A percentile compares a stretch with the other conserved stretches of the same genome.
Conservation (phyloP, 2,888 invertebrate genomes). For the Netelia fuscicornis region DNA sequence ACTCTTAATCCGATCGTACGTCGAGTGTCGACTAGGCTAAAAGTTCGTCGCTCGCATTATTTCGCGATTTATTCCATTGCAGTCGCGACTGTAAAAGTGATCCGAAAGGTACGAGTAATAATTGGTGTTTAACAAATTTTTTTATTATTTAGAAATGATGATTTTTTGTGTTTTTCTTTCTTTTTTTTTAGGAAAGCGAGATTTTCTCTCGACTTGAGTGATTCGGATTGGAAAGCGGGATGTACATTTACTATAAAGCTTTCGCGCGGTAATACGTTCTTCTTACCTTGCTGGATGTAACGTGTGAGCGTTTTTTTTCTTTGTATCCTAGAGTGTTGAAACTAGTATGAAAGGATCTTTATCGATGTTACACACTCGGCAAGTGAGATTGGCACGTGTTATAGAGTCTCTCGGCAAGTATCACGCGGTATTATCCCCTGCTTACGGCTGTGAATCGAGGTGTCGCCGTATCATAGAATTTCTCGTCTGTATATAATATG, state of each 20-base stretch:
- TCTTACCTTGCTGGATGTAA: constrained; percentile 31
- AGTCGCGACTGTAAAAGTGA: constrained; percentile 3
- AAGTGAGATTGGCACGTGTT: constrained; percentile 40
- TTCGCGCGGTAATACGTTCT: constrained; percentile 24
- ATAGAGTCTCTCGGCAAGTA: constrained; percentile 39
- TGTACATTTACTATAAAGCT: too few species aligned
- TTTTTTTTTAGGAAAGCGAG: too few species aligned
- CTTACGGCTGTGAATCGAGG: constrained; percentile 59
- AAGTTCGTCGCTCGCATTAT: constrained; percentile 21
- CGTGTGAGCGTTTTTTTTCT: constrained; percentile 17
- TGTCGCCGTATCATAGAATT: constrained; percentile 66
- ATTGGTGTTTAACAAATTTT: not conserved
- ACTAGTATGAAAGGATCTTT: constrained; percentile 55
- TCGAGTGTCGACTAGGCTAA: constrained; percentile 42
- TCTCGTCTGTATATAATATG: constrained; percentile 37
- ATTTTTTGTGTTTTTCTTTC: too few species aligned
- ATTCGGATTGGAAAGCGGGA: too few species aligned
- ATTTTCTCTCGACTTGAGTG: too few species aligned
- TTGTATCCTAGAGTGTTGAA: constrained; percentile 1
- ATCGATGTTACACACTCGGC: constrained; percentile 57
- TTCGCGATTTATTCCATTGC: constrained; percentile 2
- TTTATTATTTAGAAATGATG: too few species aligned
- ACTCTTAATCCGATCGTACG: constrained; percentile 68
- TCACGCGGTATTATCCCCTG: constrained; percentile 55
- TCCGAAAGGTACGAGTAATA: not conserved